Evolutionary conservation across 2,888 invertebrate species (phyloP).

Genomic region (Dicranocentrus wangi): DNA sequence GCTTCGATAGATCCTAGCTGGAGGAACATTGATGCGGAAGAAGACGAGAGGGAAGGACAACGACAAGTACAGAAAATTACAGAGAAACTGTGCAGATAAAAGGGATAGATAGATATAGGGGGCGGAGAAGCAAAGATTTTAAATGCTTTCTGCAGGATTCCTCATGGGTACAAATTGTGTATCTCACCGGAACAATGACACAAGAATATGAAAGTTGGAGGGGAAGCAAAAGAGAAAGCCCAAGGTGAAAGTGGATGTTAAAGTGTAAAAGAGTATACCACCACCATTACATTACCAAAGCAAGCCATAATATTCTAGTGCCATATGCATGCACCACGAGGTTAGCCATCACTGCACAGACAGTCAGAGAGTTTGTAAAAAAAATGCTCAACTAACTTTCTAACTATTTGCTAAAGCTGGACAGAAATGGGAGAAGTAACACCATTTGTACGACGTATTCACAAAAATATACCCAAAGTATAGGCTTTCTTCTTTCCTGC

Average conservation of each 20-base stretch:
- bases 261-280: constrained; percentile 37
- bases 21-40: constrained; percentile 59
- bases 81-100: constrained; percentile 16
- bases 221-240: constrained; percentile 30
- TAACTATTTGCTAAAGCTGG: no score
- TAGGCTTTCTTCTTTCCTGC: constrained; percentile 6
- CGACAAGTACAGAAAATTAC: constrained; percentile 9
- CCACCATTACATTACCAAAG: constrained; percentile 28
- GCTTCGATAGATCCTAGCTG: neutral
- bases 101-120: constrained; percentile 8
- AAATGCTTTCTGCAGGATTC: no score
- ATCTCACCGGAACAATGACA: constrained; percentile 63
- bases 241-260: constrained; percentile 59
- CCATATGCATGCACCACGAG: neutral
- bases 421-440: no score
- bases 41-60: constrained; percentile 44
- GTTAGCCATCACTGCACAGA: neutral
- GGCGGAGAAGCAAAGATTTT: constrained; percentile 30
- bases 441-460: no score
- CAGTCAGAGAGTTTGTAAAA: neutral
- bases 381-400: no score
- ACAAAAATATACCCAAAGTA: no score
- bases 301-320: neutral
- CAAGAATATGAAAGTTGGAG: constrained; percentile 52
- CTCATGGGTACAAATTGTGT: constrained; percentile 59